Evolutionary conservation across 2,113 vertebrate species (phyloP).

Genomic region (Nesogale talazaci): DNA sequence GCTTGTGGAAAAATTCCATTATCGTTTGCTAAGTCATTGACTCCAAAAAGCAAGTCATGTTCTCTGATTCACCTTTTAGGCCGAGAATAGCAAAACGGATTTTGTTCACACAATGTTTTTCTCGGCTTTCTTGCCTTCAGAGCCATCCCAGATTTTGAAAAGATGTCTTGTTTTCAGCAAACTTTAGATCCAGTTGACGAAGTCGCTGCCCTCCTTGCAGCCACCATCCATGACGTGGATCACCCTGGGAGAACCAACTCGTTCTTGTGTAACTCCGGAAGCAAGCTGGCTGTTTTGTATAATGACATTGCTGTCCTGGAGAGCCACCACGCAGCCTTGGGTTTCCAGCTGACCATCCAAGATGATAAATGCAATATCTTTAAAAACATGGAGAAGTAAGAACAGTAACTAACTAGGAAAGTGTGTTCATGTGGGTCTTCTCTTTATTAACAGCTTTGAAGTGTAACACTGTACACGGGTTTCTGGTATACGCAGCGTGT

Average conservation of each 20-base stretch:
- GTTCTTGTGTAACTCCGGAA: constrained; percentile 97
- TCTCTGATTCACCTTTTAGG: no score
- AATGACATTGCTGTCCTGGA: constrained; percentile 96
- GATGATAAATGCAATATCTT: constrained; percentile 98
- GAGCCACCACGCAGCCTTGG: constrained; percentile 96
- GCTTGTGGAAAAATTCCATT: no score
- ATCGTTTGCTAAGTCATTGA: no score
- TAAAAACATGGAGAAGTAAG: constrained; percentile 96
- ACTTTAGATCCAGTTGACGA: constrained; percentile 95
- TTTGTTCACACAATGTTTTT: neutral
- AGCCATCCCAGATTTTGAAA: neutral
- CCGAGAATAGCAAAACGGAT: neutral
- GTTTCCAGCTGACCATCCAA: constrained; percentile 95
- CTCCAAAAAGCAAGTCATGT: no score
- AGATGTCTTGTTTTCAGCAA: constrained; percentile 87
- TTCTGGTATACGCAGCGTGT: neutral
- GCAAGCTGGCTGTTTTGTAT: constrained; percentile 95
- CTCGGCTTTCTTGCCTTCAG: neutral
- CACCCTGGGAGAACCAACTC: constrained; percentile 98
- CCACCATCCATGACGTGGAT: constrained; percentile 96
- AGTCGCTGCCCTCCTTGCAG: constrained; percentile 95
- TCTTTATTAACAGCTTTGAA: neutral
- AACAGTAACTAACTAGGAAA: neutral
- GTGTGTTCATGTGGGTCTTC: neutral
- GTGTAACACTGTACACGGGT: rapidly evolving